phyloP scores from a whole-genome alignment of 30 jellyfish, hydroid and myxozoan species.

The Rhopilema esculentum region DNA sequence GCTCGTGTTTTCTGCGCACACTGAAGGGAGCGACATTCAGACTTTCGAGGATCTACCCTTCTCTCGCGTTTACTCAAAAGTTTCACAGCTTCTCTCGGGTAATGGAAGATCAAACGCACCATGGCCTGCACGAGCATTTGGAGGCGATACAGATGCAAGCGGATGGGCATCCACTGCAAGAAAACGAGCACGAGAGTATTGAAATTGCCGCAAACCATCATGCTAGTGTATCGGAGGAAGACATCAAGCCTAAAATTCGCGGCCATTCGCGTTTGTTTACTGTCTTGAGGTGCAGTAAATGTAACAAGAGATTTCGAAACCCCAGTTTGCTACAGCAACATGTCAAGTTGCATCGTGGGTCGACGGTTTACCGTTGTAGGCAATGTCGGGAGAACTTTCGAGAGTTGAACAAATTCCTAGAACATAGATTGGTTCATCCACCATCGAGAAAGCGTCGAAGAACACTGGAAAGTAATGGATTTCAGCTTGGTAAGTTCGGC shows the following conservation, averaged over 20 bases:
- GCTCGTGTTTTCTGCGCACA: constrained; percentile 83
- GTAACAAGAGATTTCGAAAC: constrained; percentile 63
- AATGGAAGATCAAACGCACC: constrained; percentile 68
- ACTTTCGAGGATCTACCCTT: constrained; percentile 4
- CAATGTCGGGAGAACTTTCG: constrained; percentile 60
- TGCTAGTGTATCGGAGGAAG: constrained; percentile 18
- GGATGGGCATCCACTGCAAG: constrained; percentile 22
- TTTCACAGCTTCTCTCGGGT: constrained; percentile 44
- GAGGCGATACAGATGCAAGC: constrained; percentile 53
- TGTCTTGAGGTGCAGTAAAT: constrained; percentile 58
- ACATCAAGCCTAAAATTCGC: constrained; percentile 14
- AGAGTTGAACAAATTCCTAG: constrained; percentile 54
- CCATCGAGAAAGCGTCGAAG: constrained; percentile 64
- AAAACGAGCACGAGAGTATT: constrained; percentile 8
- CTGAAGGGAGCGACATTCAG: constrained; percentile 28
- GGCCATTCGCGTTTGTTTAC: constrained; percentile 33
- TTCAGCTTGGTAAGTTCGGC: constrained; percentile 45
- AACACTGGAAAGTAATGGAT: constrained; percentile 35
- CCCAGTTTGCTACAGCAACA: constrained; percentile 68
- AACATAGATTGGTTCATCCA: constrained; percentile 66
- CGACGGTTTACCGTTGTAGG: constrained; percentile 68
- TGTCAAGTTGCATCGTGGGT: constrained; percentile 65
- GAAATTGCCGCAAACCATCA: constrained; percentile 15
- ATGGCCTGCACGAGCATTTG: constrained; percentile 60
- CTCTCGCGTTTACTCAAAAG: not conserved